Base-by-base conservation (phyloP, 2,797 vertebrate species). In the Perdix hodgsoniae region DNA sequence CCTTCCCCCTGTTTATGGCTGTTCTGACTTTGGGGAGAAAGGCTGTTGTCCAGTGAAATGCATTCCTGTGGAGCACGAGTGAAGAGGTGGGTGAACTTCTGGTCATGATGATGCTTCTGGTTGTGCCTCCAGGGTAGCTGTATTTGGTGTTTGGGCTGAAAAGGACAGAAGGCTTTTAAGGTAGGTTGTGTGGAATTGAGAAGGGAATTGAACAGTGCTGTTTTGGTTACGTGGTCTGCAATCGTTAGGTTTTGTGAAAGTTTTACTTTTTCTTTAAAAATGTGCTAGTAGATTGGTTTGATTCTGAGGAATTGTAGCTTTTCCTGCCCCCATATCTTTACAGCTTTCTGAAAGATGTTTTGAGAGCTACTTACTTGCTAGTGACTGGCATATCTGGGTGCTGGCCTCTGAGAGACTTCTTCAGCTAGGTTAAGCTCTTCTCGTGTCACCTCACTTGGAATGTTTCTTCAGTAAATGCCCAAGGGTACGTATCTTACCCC, bases 1-100 rank as follows among this genome's bases (percentile, higher is more conserved):
- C 93, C 95, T 64, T 96, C 93, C 93, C 91, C 94, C 87, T 88
- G 88, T 94, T 95, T 91, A 94, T 57, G 86, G 42, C 64, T 42
- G 16, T 76, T 90, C 83, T 84, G 88, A 91, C 82, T 96, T 88
- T 18, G 72, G 86, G 89, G 88, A 95, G 84, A 59, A 91, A 91
- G 93, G 33, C 75, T 56, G 52, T 93, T 81, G 14, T 10, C 49
- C 7, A 70, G 70, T 72, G 70, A 91, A 91, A 81, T 33, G 44
- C 84, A 52, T 94, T 96, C 72, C 86, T 86, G 39, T 83, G 82
- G 60, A 87, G 52, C 33, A 9, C 56, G 50, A 11, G 84, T 54
- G 23, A 78, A 57, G 92, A 83, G 16, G 44, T 65, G 44, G 66
- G 22, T 35, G 49, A 80, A 47, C 57, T 86, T 78, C 54, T 84